These are phyloP conservation scores for Deilephila porcellus DNA, from an alignment of 2,888 invertebrate species.

Conservation along the genomic window DNA sequence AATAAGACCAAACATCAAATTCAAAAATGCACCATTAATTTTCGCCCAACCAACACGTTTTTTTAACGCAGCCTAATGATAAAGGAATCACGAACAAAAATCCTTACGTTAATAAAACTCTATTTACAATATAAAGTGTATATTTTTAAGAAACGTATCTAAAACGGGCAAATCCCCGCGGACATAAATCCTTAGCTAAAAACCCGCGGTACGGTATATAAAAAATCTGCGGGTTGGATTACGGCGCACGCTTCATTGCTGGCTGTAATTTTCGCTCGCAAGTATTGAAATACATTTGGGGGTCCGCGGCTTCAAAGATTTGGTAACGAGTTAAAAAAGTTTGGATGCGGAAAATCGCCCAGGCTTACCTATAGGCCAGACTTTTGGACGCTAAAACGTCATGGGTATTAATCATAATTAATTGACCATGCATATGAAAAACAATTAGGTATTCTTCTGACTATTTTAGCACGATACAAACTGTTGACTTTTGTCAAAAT, in stretches of 20 bases:
- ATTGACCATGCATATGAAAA: too few species aligned
- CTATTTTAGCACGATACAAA: too few species aligned
- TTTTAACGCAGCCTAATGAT: not conserved
- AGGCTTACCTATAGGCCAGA: too few species aligned
- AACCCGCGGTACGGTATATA: conserved; percentile 40
- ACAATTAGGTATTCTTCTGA: too few species aligned
- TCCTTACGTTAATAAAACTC: not conserved
- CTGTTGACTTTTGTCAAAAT: too few species aligned
- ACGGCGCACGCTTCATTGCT: conserved; percentile 77
- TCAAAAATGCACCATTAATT: too few species aligned
- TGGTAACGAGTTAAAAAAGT: conserved; percentile 15
- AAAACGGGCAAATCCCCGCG: conserved; percentile 59
- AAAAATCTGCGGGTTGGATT: conserved; percentile 65
- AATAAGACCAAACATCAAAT: too few species aligned
- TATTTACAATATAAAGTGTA: conserved; percentile 47
- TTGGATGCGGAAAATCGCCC: too few species aligned
- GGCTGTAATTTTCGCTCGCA: conserved; percentile 70
- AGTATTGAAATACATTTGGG: conserved; percentile 27
- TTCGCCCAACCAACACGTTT: too few species aligned
- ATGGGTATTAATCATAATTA: too few species aligned
- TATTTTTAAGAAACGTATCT: conserved; percentile 43
- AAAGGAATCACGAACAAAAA: not conserved
- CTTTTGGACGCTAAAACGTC: too few species aligned
- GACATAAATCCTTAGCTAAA: conserved; percentile 51
- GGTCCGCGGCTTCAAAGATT: not conserved